A percentile compares a stretch with the other conserved stretches of the same genome.
Conservation (phyloP, 2,888 invertebrate genomes). For the Luperina testacea region DNA sequence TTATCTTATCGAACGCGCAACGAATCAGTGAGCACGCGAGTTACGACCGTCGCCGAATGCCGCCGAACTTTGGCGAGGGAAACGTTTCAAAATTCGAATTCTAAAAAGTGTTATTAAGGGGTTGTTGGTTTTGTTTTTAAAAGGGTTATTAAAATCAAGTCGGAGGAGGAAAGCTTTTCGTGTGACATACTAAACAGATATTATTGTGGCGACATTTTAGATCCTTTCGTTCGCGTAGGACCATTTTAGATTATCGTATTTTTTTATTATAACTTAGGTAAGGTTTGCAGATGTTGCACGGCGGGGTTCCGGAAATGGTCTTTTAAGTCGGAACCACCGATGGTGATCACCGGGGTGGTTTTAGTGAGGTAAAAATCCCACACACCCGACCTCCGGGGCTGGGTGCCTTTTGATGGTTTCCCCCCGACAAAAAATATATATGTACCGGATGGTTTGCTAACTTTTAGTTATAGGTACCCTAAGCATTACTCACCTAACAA, state of each 20-base stretch:
- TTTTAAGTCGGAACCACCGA: too few species aligned
- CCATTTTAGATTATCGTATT: not conserved
- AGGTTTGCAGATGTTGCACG: too few species aligned
- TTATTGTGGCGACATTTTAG: not conserved
- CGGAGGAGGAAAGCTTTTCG: not conserved
- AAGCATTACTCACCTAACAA: too few species aligned
- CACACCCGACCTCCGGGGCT: too few species aligned
- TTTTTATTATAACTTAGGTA: too few species aligned
- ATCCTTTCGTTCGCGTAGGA: not conserved
- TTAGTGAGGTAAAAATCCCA: too few species aligned
- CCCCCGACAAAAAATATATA: too few species aligned
- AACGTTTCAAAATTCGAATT: conserved; percentile 72
- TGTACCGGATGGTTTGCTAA: too few species aligned
- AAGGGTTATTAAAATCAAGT: not conserved
- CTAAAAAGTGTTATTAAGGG: conserved; percentile 77
- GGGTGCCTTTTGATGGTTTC: too few species aligned
- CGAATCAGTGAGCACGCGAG: conserved; percentile 88
- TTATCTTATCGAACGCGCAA: conserved; percentile 83
- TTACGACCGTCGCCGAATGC: conserved; percentile 76
- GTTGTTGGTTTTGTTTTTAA: conserved; percentile 17
- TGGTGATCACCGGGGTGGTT: too few species aligned
- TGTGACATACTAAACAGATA: not conserved
- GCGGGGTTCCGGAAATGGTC: too few species aligned
- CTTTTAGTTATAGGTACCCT: too few species aligned
- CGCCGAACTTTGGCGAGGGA: conserved; percentile 70